Evolutionary conservation across 2,113 vertebrate species (phyloP), one percentile per base, ranked within the genome.

Genomic region (Archocentrus centrarchus): DNA sequence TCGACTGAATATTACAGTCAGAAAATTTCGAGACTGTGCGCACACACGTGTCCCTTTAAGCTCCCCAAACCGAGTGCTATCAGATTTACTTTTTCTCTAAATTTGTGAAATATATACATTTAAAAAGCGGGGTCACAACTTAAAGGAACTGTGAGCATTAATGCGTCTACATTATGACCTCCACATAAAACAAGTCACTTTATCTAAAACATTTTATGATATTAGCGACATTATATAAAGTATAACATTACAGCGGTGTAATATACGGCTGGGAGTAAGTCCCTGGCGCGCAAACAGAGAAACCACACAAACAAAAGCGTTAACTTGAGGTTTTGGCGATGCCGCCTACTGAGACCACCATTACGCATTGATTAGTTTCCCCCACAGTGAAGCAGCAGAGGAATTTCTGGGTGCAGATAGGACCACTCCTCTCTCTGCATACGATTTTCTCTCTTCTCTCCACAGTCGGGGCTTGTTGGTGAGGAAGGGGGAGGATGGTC

Each of bases 401-500:
- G 92, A 92, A 94, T 94, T 83, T 93, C 68, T 88, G 89, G 89
- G 91, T 94, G 92, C 93, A 92, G 88, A 88, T 89, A 92, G 93
- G 90, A 94, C 94, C 94, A 90, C 94, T 94, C 93, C 93, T 93
- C 92, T 78, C 81, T 78, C 89, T 85, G 86, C 88, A 92, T 89
- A 68, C 75, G 83, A 83, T 91, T 89, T 80, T 85, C 86, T 84
- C 84, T 88, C 87, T 70, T 91, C 89, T 93, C 87, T 88, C 81
- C 84, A 84, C 93, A 89, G 92, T 91, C 87, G 66, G 85, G 76
- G 91, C 88, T 93, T 66, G 86, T 62, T 66, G 89, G 57, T 89
- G 87, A 89, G 88, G 86, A 88, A 87, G 88, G 85, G 89, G 86
- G 93, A 90, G 94, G 95, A 92, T 95, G 95, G 92, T 96, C 93